A percentile compares a stretch with the other conserved stretches of the same genome.
Conservation (phyloP, 2,888 invertebrate species). For the Pseudanteris insignis region DNA sequence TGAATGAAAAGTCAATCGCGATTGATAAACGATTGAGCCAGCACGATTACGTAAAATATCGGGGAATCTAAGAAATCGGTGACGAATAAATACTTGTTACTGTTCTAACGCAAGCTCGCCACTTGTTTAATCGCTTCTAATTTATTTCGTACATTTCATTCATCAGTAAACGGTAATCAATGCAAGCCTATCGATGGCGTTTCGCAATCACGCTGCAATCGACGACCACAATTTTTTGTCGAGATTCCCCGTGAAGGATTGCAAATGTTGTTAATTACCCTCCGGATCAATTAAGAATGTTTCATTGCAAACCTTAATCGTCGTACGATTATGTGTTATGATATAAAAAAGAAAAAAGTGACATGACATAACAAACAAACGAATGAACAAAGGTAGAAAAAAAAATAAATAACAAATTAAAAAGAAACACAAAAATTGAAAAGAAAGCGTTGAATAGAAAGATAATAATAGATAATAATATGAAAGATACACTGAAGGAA, state of each 20-base stretch:
- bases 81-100: constrained; percentile 15
- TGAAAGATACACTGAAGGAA: no score
- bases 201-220: constrained; percentile 20
- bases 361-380: no score
- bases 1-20: constrained; percentile 7
- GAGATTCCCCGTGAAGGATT: constrained; percentile 1
- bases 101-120: constrained; percentile 2
- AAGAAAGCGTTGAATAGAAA: no score
- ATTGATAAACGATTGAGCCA: constrained; percentile 9
- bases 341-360: no score
- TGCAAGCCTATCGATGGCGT: constrained; percentile 10
- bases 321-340: no score
- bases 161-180: constrained; percentile 6
- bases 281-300: not conserved
- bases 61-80: constrained; percentile 6
- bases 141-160: constrained; percentile 13
- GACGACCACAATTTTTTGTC: not conserved
- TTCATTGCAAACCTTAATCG: no score
- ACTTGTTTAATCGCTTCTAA: constrained; percentile 12
- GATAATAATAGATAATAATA: no score
- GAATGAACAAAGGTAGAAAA: no score
- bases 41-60: constrained; percentile 4
- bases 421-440: no score
- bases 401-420: no score
- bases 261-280: constrained; percentile 11